Base-by-base conservation (phyloP, 2,888 invertebrate genomes). In the Conistra vaccinii region DNA sequence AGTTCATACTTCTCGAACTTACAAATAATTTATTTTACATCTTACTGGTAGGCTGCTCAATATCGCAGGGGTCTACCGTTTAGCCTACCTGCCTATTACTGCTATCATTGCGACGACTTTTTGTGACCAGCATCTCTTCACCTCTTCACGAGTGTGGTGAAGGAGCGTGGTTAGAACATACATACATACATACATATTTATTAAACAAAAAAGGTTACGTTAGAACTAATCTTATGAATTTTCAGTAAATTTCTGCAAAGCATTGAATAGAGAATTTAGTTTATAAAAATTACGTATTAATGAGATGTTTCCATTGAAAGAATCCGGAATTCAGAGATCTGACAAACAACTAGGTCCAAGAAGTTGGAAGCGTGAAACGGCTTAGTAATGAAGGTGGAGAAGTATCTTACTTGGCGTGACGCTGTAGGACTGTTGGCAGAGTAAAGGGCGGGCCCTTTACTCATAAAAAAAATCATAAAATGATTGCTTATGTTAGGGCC, bases 41-140 rank as follows among this genome's bases (percentile, higher is more conserved):
- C 35, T 53, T 75, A 75, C 29, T 66, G 20, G 29, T 65, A 62
- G 29, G 65, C 35, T 77, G n/a, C 5, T 48, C 29, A 78, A 67
- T 76, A 20, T 78, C 74, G 57, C 66, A 55, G 0, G 14, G 77
- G 55, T 66, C 39, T 51, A 77, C n/a, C 78, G 67, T 29, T 17
- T 20, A 42, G 57, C 48, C 58, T 58, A 75, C 69, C 35, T 23
- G 35, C 51, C 39, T 73, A 61, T 60, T 58, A 68, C 75, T 75
- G 32, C 69, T 67, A 58, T 58, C 39, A 42, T 45, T 51, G 58
- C 58, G 51, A 45, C n/a, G n/a, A 66, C 7, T 26, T 61, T 26
- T 29, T 29, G 23, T 57, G 39, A 45, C 10, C 51, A 23, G 51
- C 71, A 29, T 61, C 45, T n/a, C 32, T 61, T 53, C 29, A 61